Evolutionary conservation across 2,797 vertebrate species (phyloP), one percentile per base, ranked within the genome.

Genomic region (Gambusia yucatana): DNA sequence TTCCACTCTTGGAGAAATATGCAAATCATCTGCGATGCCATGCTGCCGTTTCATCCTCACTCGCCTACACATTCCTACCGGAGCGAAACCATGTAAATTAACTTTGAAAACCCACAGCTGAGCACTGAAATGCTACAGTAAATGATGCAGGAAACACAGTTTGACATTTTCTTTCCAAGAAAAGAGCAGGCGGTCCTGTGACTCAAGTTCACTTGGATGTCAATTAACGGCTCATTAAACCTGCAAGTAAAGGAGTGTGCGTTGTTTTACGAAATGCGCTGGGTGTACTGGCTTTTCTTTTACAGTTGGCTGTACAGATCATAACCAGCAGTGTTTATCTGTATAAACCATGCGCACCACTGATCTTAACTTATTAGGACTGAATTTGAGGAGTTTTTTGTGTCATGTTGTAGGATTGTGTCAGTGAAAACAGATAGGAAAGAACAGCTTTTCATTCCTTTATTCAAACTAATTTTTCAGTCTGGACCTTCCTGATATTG

Each of bases 161-260:
- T 46, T 77, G 30, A 76, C 71, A n/a, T 59, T 77, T 50, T 22
- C n/a, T 63, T 83, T 76, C 43, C 47, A 79, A 61, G 55, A 82
- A 72, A 70, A 16, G 72, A 72, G 48, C 50, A 72, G 65, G 14
- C 6, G 33, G 28, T 72, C 30, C 30, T 73, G n/a, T 77, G 70
- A 74, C 72, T 77, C 50, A 55, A 22, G 30, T 39, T 79, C 57
- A 28, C 30, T 69, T 30, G 1, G n/a, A 13, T 6, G 5, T 41
- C 48, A 71, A 77, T 65, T 20, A 59, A 44, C 43, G 10, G 16
- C 7, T 33, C 11, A 41, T 14, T 48, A 47, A 46, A 16, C 30
- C 9, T 50, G 22, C 20, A 48, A 55, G 36, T 39, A 52, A 71
- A 73, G 16, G 52, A 83, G 74, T 71, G 39, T 50, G 16, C 46